Conservation (phyloP, 2,113 vertebrate genomes). For the Pseudorectes ferrugineus region DNA sequence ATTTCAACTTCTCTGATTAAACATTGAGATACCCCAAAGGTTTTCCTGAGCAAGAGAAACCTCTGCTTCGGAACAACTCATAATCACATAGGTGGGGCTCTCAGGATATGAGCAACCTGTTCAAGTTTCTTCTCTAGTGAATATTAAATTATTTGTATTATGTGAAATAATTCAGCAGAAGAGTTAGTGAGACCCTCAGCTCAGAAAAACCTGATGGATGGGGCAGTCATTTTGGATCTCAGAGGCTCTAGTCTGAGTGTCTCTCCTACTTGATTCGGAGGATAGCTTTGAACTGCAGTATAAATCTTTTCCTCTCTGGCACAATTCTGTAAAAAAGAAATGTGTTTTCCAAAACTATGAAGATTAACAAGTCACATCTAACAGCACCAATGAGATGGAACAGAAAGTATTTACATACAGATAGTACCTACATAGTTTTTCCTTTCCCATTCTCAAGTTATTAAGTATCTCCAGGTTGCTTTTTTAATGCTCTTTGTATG, state of each 20-base stretch:
- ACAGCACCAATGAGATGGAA: not conserved
- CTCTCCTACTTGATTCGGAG: not conserved
- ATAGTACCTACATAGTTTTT: not conserved
- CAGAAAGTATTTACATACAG: not conserved
- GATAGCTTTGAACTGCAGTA: not conserved
- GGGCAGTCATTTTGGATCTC: not conserved
- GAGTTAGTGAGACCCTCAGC: not conserved
- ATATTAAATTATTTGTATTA: not conserved
- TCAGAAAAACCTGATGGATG: not conserved
- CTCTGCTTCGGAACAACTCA: accelerated
- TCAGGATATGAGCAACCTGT: not conserved
- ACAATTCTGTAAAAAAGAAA: not conserved
- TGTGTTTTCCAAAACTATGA: not conserved
- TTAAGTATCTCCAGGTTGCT: not conserved
- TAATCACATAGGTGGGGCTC: not conserved
- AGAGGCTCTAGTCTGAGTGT: not conserved
- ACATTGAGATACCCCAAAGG: not conserved
- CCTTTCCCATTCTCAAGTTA: not conserved
- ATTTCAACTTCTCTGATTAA: not conserved
- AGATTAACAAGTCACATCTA: not conserved
- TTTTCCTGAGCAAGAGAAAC: not conserved
- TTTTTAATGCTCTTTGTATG: not conserved
- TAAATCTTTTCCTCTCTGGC: not conserved
- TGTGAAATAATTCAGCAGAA: not conserved
- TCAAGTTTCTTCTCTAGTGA: not conserved